Evolutionary conservation across 2,113 vertebrate genomes (phyloP), one percentile per base, ranked within the genome.

Genomic region (Serilophus lunatus): DNA sequence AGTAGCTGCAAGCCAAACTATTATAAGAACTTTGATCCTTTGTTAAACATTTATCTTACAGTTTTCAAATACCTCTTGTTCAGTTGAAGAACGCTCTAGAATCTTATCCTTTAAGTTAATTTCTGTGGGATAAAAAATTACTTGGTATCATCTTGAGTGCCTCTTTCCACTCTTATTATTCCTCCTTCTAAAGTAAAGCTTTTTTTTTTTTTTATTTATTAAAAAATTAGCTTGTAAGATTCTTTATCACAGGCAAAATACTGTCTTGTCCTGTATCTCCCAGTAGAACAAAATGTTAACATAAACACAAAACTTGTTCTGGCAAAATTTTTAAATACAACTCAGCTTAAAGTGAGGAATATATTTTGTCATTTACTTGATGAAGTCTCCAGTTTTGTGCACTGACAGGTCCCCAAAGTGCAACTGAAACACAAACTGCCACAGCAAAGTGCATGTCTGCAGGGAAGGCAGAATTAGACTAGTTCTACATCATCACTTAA

Each of bases 51-150:
- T 92, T 82, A 54, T 61, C 93, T 91, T 92, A 24, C 17, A 64
- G 51, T 77, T 93, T 87, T 90, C 82, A 87, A 95, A 82, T 44
- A 63, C 42, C 75, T 86, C 88, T 77, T 66, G 61, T 71, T 84
- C 90, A 88, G 75, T 18, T 88, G 50, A 85, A 82, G 95, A 95
- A 86, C 65, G 47, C 87, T 72, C 56, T 88, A 90, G 88, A 95
- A 95, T 95, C 7, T 3, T 60, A 95, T 29, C 49, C 16, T 50
- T 88, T 71, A 47, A 1, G 3, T 68, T 70, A 54, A 75, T 77
- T 81, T 82, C 78, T 72, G 5, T 42, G 44, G 42, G 26, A 96
- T 63, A 45, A 76, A 89, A 91, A 77, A 47, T 20, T 33, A 80
- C 29, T 38, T 74, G 35, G 33, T 35, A 15, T 24, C 29, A 29